Conservation (phyloP, 2,888 invertebrate genomes). For the Hermaeophaga mercurialis region DNA sequence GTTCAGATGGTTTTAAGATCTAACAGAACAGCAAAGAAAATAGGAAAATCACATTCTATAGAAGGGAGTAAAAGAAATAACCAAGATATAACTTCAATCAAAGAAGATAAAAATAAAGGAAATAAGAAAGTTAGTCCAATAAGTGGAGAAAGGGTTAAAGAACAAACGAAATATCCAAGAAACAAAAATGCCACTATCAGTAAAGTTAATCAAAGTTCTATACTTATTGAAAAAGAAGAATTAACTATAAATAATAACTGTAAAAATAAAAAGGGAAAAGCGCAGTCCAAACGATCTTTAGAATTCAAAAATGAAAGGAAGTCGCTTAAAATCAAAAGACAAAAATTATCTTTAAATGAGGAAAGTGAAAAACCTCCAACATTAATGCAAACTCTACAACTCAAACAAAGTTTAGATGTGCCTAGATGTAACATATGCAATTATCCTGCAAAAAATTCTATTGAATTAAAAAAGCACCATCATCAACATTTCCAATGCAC, state of each 20-base stretch:
- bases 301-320: too few relatives aligned
- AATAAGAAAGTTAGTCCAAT: too few relatives aligned
- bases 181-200: not conserved
- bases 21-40: not conserved
- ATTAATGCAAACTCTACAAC: conserved; percentile 7
- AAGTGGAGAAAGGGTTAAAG: too few relatives aligned
- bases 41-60: not conserved
- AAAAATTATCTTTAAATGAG: not conserved
- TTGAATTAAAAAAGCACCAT: not conserved
- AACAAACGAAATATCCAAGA: not conserved
- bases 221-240: not conserved
- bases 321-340: not conserved
- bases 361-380: too few relatives aligned
- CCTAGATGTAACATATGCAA: not conserved
- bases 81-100: too few relatives aligned
- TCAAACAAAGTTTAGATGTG: not conserved
- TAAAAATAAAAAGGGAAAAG: too few relatives aligned
- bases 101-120: too few relatives aligned
- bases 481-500: conserved; percentile 2
- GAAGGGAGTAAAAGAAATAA: not conserved
- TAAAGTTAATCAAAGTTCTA: not conserved
- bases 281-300: too few relatives aligned
- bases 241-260: too few relatives aligned
- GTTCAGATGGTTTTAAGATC: not conserved
- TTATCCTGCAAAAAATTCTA: not conserved